Evolutionary conservation across 35 echinoderm and acorn worm genomes (phyloP).

Genomic region (Apostichopus parvimensis): DNA sequence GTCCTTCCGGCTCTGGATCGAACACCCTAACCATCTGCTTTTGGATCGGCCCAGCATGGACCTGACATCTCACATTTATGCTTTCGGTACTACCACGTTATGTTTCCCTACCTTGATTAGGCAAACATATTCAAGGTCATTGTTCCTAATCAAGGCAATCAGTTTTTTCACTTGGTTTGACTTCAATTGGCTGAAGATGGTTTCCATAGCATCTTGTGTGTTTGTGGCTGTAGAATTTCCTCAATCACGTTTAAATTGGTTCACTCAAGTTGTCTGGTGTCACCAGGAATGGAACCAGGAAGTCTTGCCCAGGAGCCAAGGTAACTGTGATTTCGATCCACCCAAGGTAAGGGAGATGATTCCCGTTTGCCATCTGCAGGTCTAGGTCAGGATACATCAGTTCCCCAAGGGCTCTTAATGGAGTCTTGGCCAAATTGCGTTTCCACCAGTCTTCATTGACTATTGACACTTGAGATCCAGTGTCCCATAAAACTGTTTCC

Average conservation of each 20-base stretch:
- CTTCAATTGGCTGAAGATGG: not conserved
- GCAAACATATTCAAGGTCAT: constrained; percentile 32
- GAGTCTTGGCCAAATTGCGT: not conserved
- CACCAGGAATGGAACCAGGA: constrained; percentile 63
- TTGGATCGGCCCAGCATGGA: constrained; percentile 28
- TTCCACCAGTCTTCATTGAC: constrained; percentile 29
- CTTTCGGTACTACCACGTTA: constrained; percentile 11
- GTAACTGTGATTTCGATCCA: not conserved
- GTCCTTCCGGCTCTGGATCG: not conserved
- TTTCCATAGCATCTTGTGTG: constrained; percentile 21
- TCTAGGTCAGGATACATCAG: not conserved
- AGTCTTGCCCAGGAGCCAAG: not conserved
- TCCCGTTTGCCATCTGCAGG: not conserved
- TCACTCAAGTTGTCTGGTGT: constrained; percentile 54
- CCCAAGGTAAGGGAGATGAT: not conserved
- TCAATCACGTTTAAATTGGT: constrained; percentile 79
- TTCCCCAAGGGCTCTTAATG: not conserved
- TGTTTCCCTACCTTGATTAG: constrained; percentile 35
- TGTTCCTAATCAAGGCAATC: not conserved
- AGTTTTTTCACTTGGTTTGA: constrained; percentile 45
- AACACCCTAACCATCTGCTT: constrained; percentile 31
- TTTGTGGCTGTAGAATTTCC: constrained; percentile 1
- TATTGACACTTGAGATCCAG: constrained; percentile 64
- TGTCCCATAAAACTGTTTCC: constrained; percentile 66
- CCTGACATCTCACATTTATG: constrained; percentile 13